These are phyloP conservation scores for Diorhabda sublineata DNA, from an alignment of 1,140 invertebrate species.

Conservation along the genomic window DNA sequence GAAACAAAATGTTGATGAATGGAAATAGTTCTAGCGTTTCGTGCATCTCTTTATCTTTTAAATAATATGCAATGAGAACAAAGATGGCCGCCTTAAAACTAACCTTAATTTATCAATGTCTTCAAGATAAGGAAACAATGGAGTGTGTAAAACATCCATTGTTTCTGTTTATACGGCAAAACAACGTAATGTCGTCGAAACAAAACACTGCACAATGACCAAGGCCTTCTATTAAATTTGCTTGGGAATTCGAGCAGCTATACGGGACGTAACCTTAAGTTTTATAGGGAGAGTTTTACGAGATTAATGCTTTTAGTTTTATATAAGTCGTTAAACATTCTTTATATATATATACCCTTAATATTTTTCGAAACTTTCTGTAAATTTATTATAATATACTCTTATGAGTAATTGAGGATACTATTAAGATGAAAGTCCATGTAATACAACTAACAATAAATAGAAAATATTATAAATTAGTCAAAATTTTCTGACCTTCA, in stretches of 20 bases:
- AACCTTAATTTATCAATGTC: slow-evolving; percentile 50
- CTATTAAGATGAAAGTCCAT: no score
- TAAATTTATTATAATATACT: no score
- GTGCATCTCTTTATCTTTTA: slow-evolving; percentile 26
- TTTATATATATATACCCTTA: not conserved
- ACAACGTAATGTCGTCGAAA: slow-evolving; percentile 41
- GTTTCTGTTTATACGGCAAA: slow-evolving; percentile 44
- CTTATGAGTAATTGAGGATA: no score
- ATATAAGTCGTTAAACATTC: slow-evolving; percentile 6
- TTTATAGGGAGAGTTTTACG: slow-evolving; percentile 17
- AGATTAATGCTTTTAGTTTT: slow-evolving; percentile 18
- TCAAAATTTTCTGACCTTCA: no score
- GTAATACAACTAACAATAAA: no score
- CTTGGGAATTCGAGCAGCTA: slow-evolving; percentile 23
- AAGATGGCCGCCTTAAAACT: slow-evolving; percentile 47
- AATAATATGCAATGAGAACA: slow-evolving; percentile 35
- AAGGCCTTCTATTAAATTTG: slow-evolving; percentile 38
- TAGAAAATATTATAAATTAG: no score
- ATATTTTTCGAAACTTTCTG: no score
- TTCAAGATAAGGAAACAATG: slow-evolving; percentile 49
- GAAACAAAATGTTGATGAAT: slow-evolving; percentile 20
- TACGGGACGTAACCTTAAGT: slow-evolving; percentile 17
- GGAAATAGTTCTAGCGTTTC: slow-evolving; percentile 19
- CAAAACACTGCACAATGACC: slow-evolving; percentile 42
- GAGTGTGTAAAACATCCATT: slow-evolving; percentile 47